A percentile compares a stretch with the other conserved stretches of the same genome.
Conservation (phyloP, 37 sponge, comb jelly and placozoan species). For the Geodia barretti region DNA sequence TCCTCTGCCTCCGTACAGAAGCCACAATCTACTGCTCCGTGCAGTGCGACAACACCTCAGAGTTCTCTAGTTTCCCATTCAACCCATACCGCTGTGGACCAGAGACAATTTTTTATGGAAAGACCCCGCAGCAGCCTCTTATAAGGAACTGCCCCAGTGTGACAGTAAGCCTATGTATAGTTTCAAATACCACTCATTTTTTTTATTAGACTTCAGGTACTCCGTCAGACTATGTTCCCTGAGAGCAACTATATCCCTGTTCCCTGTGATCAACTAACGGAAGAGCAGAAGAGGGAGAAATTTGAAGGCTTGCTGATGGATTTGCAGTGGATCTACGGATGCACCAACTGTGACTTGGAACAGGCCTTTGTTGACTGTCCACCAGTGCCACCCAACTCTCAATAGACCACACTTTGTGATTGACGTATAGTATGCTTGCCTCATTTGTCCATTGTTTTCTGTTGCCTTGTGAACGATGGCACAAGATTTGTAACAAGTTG, state of each 20-base stretch:
- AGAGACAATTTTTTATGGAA: slow-evolving; percentile 10
- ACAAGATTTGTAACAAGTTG: too few species aligned
- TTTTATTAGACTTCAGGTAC: slow-evolving; percentile 10
- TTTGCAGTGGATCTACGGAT: not conserved
- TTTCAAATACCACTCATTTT: not conserved
- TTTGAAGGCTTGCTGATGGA: not conserved
- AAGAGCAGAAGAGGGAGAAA: not conserved
- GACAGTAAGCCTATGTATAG: not conserved
- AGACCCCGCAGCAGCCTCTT: slow-evolving; percentile 13
- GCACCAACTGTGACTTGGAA: not conserved
- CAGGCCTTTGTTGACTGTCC: not conserved
- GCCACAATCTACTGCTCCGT: slow-evolving; percentile 34
- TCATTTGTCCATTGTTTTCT: too few species aligned
- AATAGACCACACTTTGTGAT: too few species aligned
- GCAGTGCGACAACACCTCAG: slow-evolving; percentile 23
- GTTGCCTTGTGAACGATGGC: too few species aligned
- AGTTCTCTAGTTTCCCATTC: slow-evolving; percentile 28
- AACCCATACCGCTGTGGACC: slow-evolving; percentile 41
- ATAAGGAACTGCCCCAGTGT: slow-evolving; percentile 22
- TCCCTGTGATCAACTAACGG: not conserved
- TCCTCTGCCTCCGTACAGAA: slow-evolving; percentile 14
- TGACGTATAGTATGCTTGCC: too few species aligned
- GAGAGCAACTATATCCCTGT: slow-evolving; percentile 4
- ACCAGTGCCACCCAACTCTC: too few species aligned
- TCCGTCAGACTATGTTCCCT: not conserved